These are phyloP conservation scores for Pristionchus japonicus DNA, from an alignment of 2,888 invertebrate genomes.

Conservation along the genomic window DNA sequence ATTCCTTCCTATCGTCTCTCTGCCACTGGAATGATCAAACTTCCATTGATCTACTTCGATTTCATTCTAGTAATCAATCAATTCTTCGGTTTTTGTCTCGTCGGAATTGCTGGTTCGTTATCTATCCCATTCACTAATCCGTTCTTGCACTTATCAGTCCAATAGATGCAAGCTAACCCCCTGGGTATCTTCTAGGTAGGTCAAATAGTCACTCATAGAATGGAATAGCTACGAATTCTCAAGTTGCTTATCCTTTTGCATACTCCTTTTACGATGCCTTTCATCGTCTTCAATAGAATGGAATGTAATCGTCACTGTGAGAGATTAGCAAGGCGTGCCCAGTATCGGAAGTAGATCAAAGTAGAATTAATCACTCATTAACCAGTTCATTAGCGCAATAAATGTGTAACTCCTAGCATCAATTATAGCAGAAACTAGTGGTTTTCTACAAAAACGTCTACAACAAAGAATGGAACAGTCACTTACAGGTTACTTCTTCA, in stretches of 20 bases:
- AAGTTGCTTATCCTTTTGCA: neutral
- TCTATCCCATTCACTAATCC: neutral
- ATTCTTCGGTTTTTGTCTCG: conserved; percentile 57
- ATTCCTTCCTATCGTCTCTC: conserved; percentile 7
- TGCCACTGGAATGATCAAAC: neutral
- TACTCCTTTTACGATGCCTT: neutral
- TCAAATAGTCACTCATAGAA: neutral
- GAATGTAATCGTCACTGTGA: neutral
- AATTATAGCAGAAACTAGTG: neutral
- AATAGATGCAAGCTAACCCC: neutral
- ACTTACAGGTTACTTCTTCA: conserved; percentile 55
- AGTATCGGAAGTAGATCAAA: neutral
- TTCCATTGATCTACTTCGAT: conserved; percentile 50
- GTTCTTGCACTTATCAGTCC: neutral
- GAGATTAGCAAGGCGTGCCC: conserved; percentile 18
- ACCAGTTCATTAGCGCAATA: no score
- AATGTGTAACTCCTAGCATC: neutral
- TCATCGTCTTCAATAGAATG: neutral
- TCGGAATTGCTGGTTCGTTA: conserved; percentile 56
- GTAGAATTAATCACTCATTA: neutral
- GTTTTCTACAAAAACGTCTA: neutral
- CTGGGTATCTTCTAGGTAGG: neutral
- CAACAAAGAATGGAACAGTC: neutral
- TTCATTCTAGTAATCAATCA: conserved; percentile 56
- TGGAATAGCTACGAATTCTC: neutral